Percentiles rank a stretch among this genome's conserved stretches.
Evolutionary conservation across 2,888 invertebrate species (phyloP).

Genomic region (Tipula vernalis): DNA sequence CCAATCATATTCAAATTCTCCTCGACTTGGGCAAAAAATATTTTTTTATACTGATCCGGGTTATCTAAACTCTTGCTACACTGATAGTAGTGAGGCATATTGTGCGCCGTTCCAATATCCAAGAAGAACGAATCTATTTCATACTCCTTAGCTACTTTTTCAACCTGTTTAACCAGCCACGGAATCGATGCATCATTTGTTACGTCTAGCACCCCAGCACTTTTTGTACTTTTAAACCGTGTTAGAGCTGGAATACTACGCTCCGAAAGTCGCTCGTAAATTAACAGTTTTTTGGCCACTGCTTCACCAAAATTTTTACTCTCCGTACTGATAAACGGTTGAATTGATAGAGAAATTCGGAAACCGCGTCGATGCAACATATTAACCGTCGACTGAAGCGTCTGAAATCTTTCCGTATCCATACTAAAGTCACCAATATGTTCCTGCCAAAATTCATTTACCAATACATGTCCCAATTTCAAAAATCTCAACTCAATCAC

Average conservation of each 20-base stretch:
- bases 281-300: conserved; percentile 57
- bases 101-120: conserved; percentile 69
- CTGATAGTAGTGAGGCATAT: conserved; percentile 76
- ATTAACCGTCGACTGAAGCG: conserved; percentile 63
- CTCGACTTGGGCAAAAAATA: conserved; percentile 53
- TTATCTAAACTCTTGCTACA: conserved; percentile 60
- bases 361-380: conserved; percentile 75
- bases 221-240: conserved; percentile 64
- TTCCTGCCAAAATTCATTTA: conserved; percentile 75
- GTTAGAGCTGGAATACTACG: conserved; percentile 71
- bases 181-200: conserved; percentile 69
- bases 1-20: conserved; percentile 57
- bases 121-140: conserved; percentile 76
- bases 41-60: conserved; percentile 70
- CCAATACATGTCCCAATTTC: conserved; percentile 63
- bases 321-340: conserved; percentile 81
- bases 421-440: conserved; percentile 75
- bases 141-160: conserved; percentile 54
- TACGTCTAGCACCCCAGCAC: conserved; percentile 76
- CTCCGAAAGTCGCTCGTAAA: conserved; percentile 68
- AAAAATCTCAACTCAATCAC: conserved; percentile 67
- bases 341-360: conserved; percentile 75
- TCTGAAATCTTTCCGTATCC: conserved; percentile 65
- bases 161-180: conserved; percentile 66
- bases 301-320: conserved; percentile 71